A percentile compares a stretch with the other conserved stretches of the same genome.
Conservation (phyloP, 2,888 invertebrate genomes). For the Nineta flava region DNA sequence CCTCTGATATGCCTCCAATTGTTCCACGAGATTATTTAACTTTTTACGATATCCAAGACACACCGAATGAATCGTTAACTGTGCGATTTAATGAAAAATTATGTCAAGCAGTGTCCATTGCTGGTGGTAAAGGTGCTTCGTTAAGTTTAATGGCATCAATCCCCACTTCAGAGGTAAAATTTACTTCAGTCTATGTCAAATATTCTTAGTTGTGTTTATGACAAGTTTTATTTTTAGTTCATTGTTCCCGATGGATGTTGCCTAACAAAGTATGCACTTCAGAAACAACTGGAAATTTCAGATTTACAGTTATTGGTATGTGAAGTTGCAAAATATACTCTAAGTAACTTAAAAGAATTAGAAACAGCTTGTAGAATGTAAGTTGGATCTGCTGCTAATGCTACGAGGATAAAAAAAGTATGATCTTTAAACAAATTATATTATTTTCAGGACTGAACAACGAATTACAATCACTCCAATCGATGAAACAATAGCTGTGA, state of each 20-base stretch:
- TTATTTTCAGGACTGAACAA: slow-evolving; percentile 20
- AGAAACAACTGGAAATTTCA: slow-evolving; percentile 34
- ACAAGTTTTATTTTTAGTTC: slow-evolving; percentile 24
- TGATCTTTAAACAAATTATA: not conserved
- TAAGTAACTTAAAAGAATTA: slow-evolving; percentile 30
- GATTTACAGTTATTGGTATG: slow-evolving; percentile 31
- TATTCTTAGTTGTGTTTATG: too few relatives aligned
- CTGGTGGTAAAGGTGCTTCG: slow-evolving; percentile 70
- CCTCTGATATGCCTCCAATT: not conserved
- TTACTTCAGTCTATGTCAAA: too few relatives aligned
- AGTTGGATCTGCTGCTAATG: not conserved
- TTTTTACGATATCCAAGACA: slow-evolving; percentile 19
- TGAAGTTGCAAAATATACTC: slow-evolving; percentile 29
- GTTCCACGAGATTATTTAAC: slow-evolving; percentile 14
- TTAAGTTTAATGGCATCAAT: slow-evolving; percentile 43
- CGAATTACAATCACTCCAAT: slow-evolving; percentile 22
- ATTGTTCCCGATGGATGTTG: slow-evolving; percentile 55
- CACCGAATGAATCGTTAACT: slow-evolving; percentile 21
- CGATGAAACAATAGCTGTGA: slow-evolving; percentile 24
- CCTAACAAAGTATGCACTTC: slow-evolving; percentile 44
- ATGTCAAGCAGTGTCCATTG: slow-evolving; percentile 37
- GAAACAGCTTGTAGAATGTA: slow-evolving; percentile 35
- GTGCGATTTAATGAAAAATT: slow-evolving; percentile 29
- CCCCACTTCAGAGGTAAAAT: slow-evolving; percentile 27
- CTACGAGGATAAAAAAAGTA: too few relatives aligned